Evolutionary conservation across 2,113 vertebrate species (phyloP).

Genomic region (Ovibos moschatus): DNA sequence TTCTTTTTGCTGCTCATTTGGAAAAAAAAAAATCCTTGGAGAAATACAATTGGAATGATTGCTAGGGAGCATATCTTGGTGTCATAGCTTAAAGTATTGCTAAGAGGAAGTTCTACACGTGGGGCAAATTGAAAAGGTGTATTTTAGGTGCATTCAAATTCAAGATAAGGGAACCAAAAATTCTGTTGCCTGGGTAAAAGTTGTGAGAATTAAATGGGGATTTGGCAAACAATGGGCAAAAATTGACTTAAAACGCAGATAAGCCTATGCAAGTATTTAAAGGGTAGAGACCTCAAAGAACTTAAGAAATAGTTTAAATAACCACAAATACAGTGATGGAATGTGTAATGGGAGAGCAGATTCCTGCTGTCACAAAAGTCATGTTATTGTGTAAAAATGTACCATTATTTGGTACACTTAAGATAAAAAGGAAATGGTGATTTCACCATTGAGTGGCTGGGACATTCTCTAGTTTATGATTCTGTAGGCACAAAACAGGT

Average conservation of each 20-base stretch:
- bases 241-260: conserved; percentile 22
- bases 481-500: not conserved
- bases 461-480: not conserved
- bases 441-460: not conserved
- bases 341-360: conserved; percentile 8
- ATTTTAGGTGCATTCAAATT: not conserved
- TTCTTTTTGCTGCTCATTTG: not conserved
- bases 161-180: not conserved
- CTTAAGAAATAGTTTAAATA: conserved; percentile 42
- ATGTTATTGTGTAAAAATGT: not conserved
- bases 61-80: not conserved
- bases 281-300: not conserved
- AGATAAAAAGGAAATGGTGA: conserved; percentile 15
- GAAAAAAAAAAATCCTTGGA: not conserved
- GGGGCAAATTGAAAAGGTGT: not conserved
- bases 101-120: not conserved
- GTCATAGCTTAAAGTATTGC: not conserved
- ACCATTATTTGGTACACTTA: not conserved
- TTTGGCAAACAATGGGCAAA: not conserved
- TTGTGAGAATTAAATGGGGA: conserved; percentile 6
- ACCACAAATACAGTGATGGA: conserved; percentile 20
- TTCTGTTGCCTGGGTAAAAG: not conserved
- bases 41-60: not conserved
- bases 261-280: conserved; percentile 22
- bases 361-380: not conserved